Conservation (phyloP, 2,888 invertebrate genomes). For the Cantharis rustica region DNA sequence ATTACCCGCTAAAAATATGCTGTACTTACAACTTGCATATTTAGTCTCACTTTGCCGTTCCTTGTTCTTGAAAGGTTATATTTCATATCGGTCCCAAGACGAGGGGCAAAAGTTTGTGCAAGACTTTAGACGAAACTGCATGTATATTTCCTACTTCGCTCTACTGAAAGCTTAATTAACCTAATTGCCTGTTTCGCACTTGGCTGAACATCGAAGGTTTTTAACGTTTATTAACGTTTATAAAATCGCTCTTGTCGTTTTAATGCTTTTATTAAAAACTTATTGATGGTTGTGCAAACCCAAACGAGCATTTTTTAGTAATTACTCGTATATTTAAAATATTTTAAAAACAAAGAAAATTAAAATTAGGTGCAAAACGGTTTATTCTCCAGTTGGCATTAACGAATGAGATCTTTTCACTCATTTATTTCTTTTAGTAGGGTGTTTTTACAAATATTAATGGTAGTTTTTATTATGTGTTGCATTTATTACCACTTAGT, state of each 20-base stretch:
- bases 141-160: conserved; percentile 36
- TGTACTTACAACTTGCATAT: conserved; percentile 33
- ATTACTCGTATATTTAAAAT: neutral
- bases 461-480: neutral
- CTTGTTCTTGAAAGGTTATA: conserved; percentile 37
- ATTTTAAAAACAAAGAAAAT: neutral
- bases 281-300: conserved; percentile 9
- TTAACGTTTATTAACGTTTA: conserved; percentile 34
- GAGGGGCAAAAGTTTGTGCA: conserved; percentile 35
- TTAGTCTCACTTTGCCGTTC: conserved; percentile 34
- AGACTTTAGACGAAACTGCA: conserved; percentile 34
- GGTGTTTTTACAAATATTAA: neutral
- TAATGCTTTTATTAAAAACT: conserved; percentile 20
- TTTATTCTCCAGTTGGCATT: neutral
- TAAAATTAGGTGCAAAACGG: neutral
- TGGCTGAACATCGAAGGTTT: conserved; percentile 36
- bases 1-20: conserved; percentile 32
- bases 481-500: neutral
- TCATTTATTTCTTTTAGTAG: neutral
- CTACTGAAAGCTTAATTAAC: conserved; percentile 40
- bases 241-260: conserved; percentile 27
- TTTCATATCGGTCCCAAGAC: conserved; percentile 38
- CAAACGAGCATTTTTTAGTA: neutral
- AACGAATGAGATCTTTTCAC: neutral
- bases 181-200: conserved; percentile 41